These are phyloP conservation scores for Platypus cylindrus DNA, from an alignment of 2,888 invertebrate genomes.

Conservation along the genomic window DNA sequence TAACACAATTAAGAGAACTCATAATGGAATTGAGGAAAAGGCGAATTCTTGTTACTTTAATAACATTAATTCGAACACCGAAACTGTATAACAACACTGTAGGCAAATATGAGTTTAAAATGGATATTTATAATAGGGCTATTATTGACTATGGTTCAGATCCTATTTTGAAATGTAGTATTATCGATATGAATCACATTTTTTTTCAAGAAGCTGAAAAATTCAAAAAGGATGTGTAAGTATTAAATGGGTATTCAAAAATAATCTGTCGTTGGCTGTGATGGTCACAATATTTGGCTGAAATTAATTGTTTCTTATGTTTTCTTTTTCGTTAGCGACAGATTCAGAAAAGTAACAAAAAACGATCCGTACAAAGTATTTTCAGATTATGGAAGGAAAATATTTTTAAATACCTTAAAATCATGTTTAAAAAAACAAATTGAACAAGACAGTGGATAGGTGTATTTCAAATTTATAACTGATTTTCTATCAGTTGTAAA, in stretches of 20 bases:
- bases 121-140: constrained; percentile 24
- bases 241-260: constrained; percentile 7
- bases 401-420: constrained; percentile 23
- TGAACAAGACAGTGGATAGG: too few relatives aligned
- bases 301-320: not conserved
- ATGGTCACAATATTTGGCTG: not conserved
- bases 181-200: constrained; percentile 24
- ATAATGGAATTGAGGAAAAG: constrained; percentile 21
- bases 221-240: constrained; percentile 24
- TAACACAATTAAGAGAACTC: constrained; percentile 21
- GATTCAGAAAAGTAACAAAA: constrained; percentile 21
- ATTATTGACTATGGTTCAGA: constrained; percentile 22
- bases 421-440: constrained; percentile 22
- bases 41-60: constrained; percentile 21
- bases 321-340: constrained; percentile 19
- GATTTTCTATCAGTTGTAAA: too few relatives aligned
- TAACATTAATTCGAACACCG: constrained; percentile 24
- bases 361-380: constrained; percentile 25
- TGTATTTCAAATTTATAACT: too few relatives aligned
- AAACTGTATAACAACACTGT: constrained; percentile 18
- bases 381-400: constrained; percentile 26
- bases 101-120: constrained; percentile 16
- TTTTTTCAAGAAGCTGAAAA: constrained; percentile 20
- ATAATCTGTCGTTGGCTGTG: not conserved
- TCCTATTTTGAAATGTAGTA: constrained; percentile 18